A percentile compares a stretch with the other conserved stretches of the same genome.
phyloP scores from a whole-genome alignment of 2,888 invertebrate genomes.

The Phanerotoma sp. region DNA sequence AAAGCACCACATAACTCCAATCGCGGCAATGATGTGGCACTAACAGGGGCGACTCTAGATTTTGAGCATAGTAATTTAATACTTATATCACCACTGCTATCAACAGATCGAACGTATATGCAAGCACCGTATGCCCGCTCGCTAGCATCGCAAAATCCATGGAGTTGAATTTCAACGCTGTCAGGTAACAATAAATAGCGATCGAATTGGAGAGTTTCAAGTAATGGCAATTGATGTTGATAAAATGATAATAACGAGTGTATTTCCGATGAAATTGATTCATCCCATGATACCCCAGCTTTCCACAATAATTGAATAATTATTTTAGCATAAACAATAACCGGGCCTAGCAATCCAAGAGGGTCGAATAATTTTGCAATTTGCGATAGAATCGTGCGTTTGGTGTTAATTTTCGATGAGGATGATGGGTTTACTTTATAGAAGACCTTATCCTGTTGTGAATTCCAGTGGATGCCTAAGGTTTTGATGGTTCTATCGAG shows the following conservation, averaged over 20 bases:
- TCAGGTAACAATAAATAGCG: neutral
- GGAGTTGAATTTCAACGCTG: neutral
- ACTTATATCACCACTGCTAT: neutral
- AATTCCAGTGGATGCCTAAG: constrained; percentile 25
- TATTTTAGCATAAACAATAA: constrained; percentile 2
- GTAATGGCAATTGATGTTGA: neutral
- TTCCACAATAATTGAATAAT: neutral
- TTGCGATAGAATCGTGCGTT: constrained; percentile 1
- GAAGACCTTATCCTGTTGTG: constrained; percentile 16
- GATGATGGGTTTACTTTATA: constrained; percentile 23
- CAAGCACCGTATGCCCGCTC: too few species aligned
- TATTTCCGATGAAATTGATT: neutral
- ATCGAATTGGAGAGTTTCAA: neutral
- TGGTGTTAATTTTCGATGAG: too few species aligned
- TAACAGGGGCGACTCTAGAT: constrained; percentile 13
- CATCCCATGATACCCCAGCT: neutral
- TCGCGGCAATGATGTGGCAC: constrained; percentile 15
- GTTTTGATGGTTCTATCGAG: constrained; percentile 9
- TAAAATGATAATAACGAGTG: neutral
- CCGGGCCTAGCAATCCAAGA: constrained; percentile 2
- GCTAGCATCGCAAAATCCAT: constrained; percentile 1
- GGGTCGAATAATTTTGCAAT: too few species aligned
- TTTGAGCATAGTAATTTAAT: neutral
- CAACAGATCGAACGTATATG: neutral
- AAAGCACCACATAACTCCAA: constrained; percentile 20